Base-by-base conservation (phyloP, 2,888 invertebrate species). In the Lasioglossum pauxillum region DNA sequence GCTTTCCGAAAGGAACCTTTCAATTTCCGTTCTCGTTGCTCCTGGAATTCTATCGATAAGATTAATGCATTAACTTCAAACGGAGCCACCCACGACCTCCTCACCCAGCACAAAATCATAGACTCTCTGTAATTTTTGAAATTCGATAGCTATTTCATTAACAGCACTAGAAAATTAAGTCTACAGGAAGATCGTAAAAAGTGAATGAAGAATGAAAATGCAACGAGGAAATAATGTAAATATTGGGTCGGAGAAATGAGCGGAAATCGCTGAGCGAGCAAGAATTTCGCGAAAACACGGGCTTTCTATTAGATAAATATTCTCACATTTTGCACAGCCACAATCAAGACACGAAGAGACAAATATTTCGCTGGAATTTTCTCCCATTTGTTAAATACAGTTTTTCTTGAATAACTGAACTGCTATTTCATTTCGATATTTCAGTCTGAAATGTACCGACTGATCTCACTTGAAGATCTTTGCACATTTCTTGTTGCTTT, bases 21-120 rank as follows among this genome's bases (percentile, higher is more conserved):
- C 89, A 85, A 91, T 92, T 91, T 92, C 92, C 92, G 90, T 84
- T 89, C 84, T 75, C 75, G 80, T 80, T 85, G 84, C 80, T 85
- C 85, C 77, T 72, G 31, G 35, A 38, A 69, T 72, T 53, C 46
- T 75, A 71, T 64, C 75, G 71, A 86, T 85, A 57, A 75, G 27
- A 79, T 44, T 12, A 74, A 31, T 69, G 64, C 44, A 19, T 64
- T 64, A 31, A 64, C 14, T 64, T 64, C 64, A 1, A 31, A 64
- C 27, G 35, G 16, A 38, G 3, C 69, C 69, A 35, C 8, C 12
- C 35, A 35, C 69, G 16, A 19, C n/a, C 8, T 41, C 23, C 14
- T n/a, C 5, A 8, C 2, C 19, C 19, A 1, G 5, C 19, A 64
- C 10, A n/a, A 64, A 64, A 7, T 31, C 16, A 31, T 31, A 16